phyloP scores from a whole-genome alignment of 2,797 vertebrate genomes.

The Sebastes cheni region DNA sequence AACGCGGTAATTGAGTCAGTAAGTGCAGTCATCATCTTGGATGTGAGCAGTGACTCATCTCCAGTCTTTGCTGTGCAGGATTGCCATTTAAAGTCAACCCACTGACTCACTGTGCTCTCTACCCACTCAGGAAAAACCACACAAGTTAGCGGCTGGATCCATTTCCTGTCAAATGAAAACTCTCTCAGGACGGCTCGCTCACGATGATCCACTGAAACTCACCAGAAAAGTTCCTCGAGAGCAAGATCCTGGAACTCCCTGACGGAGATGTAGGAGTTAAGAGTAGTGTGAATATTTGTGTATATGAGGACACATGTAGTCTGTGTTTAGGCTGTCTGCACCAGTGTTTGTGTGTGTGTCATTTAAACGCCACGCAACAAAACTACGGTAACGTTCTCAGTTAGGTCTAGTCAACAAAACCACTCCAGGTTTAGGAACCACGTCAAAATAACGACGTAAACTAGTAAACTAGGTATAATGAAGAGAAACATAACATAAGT shows the following conservation, averaged over 20 bases:
- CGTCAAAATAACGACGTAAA: too few relatives aligned
- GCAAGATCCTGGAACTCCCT: not conserved
- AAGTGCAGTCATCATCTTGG: constrained; percentile 56
- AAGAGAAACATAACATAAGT: too few relatives aligned
- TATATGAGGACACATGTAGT: not conserved
- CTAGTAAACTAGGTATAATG: too few relatives aligned
- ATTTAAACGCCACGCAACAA: too few relatives aligned
- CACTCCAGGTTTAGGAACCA: too few relatives aligned
- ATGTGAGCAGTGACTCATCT: constrained; percentile 67
- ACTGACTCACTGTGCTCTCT: constrained; percentile 63
- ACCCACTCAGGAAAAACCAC: constrained; percentile 48
- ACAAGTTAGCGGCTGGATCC: constrained; percentile 43
- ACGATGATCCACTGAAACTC: not conserved
- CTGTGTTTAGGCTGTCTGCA: not conserved
- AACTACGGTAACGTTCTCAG: too few relatives aligned
- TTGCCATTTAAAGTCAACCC: constrained; percentile 59
- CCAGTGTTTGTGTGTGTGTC: not conserved
- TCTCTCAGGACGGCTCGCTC: not conserved
- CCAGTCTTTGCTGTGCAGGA: constrained; percentile 41
- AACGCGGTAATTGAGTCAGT: constrained; percentile 57
- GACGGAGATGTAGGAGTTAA: not conserved
- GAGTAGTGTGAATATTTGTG: not conserved
- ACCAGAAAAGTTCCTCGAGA: not conserved
- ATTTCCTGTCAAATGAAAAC: constrained; percentile 23
- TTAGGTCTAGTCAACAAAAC: too few relatives aligned